Evolutionary conservation across 2,888 invertebrate genomes (phyloP), one percentile per base, ranked within the genome.

Genomic region (Rhagophthalmus giganteus): DNA sequence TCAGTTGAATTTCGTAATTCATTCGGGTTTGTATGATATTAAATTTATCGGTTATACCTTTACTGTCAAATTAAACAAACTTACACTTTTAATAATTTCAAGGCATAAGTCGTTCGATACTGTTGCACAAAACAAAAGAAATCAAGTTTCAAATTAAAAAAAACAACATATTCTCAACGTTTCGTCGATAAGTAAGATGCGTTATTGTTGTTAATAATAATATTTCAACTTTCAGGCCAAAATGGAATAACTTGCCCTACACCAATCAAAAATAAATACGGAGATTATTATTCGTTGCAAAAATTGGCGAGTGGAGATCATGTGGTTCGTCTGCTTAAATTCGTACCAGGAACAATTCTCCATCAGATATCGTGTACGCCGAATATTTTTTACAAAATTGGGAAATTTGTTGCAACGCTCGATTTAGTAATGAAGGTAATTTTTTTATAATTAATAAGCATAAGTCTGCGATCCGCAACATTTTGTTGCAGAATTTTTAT

Each of bases 261-360:
- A 37, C 90, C 91, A 0, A 74, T 90, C 25, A 80, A 80, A 62
- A 90, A 87, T 62, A 78, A 84, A 1, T 77, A 78, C 54, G 87
- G 87, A 0, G 78, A 82, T 52, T 81, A 83, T 60, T 82, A 81
- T 70, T 84, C 84, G 0, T 54, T 78, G 34, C 78, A 80, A 57
- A 66, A 74, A 12, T 77, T 81, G 66, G 72, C 64, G 2, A 76
- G 82, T 50, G 74, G 74, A 1, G 70, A 73, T 51, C 84, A 91
- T 68, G 80, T 86, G 0, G 85, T 93, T 0, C 79, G 92, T 2
- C 78, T 95, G 8, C 75, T 94, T 63, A 83, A 86, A 66, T 94
- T 79, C 67, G 79, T 88, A 8, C 85, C 88, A 0, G 94, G 94
- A 0, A 79, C 81, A 45, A 75, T 88, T 46, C 76, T 94, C 40